Evolutionary conservation across 2,797 vertebrate species (phyloP).

Genomic region (Manis crassicaudata): DNA sequence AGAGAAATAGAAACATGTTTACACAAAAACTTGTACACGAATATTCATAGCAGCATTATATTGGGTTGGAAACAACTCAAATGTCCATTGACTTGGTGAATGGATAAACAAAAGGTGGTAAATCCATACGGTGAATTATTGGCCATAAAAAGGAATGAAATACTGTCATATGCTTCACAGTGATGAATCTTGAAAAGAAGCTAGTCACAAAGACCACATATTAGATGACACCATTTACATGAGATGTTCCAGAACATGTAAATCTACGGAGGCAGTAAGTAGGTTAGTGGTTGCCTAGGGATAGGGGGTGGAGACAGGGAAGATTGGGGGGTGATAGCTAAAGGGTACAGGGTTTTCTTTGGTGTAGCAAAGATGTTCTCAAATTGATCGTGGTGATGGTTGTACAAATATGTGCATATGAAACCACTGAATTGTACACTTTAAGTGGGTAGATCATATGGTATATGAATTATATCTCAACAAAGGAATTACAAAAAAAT

Average conservation of each 20-base stretch:
- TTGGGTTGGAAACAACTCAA: background rate
- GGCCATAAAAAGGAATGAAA: background rate
- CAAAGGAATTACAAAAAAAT: background rate
- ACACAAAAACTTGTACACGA: background rate
- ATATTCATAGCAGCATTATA: background rate
- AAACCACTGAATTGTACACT: background rate
- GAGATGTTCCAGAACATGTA: background rate
- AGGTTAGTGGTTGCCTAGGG: background rate
- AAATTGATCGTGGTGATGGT: background rate
- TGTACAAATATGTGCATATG: background rate
- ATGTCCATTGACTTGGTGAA: background rate
- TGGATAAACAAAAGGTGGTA: background rate
- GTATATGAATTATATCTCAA: background rate
- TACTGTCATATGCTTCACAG: background rate
- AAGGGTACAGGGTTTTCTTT: background rate
- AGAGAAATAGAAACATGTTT: conserved; percentile 10
- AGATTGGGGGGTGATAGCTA: background rate
- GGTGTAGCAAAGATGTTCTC: background rate
- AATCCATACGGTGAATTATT: background rate
- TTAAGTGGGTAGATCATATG: background rate
- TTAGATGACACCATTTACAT: background rate
- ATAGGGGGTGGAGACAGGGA: background rate
- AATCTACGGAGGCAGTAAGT: background rate
- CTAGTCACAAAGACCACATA: background rate
- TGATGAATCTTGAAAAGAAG: background rate